Base-by-base conservation (phyloP, 2,888 invertebrate genomes). In the Eupithecia tripunctaria region DNA sequence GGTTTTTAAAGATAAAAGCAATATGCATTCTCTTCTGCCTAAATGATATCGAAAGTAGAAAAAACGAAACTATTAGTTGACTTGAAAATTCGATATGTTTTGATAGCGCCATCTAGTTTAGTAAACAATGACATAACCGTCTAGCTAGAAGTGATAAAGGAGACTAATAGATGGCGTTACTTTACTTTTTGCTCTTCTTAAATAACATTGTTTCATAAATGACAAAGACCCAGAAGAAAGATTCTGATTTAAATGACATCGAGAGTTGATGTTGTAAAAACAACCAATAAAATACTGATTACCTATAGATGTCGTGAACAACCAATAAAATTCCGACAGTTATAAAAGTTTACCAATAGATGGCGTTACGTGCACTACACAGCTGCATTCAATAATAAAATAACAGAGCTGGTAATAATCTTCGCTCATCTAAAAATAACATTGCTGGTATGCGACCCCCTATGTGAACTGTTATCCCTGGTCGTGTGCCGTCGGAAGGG, bases 401-500 rank as follows among this genome's bases (percentile, higher is more conserved):
- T 32, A n/a, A n/a, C 41, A 81, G 81, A 51, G 21, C 47, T 51
- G 10, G 21, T 51, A 21, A 21, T 43, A 79, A 83, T 21, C 81
- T n/a, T 1, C n/a, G 80, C 43, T 66, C 91, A 95, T 93, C 95
- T 95, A 72, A 95, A 95, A 76, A 95, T 95, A 71, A 95, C 95
- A 79, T 95, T 95, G 83, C 92, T 94, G 56, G 95, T 88, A 71
- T 95, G 95, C 29, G 95, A 91, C 69, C 87, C 86, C 76, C 88
- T 83, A 51, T 90, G 86, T 10, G 89, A 95, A 84, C 95, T 95
- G 82, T 95, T 95, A 69, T 96, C 95, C 1, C 95, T 84, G 0
- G 93, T 86, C 3, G 95, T 93, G 79, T 96, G 95, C 67, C 96
- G 94, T 75, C 96, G 95, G 91, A 97, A 97, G 0, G 97, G 97